Conservation (phyloP, 2,113 vertebrate species). For the Paratilapia polleni region DNA sequence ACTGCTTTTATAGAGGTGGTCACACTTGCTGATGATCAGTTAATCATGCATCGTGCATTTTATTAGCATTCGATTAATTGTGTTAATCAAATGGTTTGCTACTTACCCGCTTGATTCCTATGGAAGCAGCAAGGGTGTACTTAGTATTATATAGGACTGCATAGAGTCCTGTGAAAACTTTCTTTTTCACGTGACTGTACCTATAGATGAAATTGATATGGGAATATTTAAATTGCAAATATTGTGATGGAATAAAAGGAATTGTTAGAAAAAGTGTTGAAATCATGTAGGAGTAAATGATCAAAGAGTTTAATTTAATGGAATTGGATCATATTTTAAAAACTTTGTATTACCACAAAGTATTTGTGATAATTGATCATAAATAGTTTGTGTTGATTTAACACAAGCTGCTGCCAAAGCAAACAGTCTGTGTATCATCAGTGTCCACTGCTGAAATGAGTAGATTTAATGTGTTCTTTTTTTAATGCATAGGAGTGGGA, state of each 20-base stretch:
- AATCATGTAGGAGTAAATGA: not conserved
- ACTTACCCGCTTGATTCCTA: not conserved
- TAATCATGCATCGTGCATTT: no score
- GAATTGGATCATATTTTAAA: not conserved
- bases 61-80: no score
- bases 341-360: not conserved
- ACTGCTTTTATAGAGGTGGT: not conserved
- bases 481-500: not conserved
- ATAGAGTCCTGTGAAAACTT: not conserved
- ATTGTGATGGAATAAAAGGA: not conserved
- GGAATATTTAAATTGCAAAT: no score
- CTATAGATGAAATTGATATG: not conserved
- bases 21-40: not conserved
- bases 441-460: not conserved
- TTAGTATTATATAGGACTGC: not conserved
- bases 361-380: not conserved
- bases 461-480: not conserved
- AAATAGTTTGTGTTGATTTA: not conserved
- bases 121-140: not conserved
- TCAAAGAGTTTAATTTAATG: not conserved
- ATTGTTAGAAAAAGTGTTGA: not conserved
- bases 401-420: not conserved
- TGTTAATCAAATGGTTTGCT: no score
- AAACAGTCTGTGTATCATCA: not conserved
- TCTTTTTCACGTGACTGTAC: not conserved